Evolutionary conservation across 2,797 vertebrate species (phyloP).

Genomic region (Chromobotia macracanthus): DNA sequence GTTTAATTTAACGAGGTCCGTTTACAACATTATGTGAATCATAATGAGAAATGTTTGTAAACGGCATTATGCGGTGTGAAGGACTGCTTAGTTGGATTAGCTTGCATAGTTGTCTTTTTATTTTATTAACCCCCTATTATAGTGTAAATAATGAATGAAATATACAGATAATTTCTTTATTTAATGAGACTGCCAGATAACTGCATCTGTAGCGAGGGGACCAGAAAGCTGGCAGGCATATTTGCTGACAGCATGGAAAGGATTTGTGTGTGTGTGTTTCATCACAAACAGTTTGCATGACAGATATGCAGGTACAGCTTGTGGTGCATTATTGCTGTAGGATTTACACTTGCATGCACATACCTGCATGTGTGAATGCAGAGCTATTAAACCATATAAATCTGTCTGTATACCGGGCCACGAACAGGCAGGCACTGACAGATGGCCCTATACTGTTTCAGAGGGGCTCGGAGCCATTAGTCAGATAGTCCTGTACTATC

Average conservation of each 20-base stretch:
- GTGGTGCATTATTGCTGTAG: constrained; percentile 4
- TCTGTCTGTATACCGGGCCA: constrained; percentile 25
- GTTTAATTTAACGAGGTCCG: constrained; percentile 1
- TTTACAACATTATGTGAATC: constrained; percentile 4
- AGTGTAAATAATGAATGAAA: not conserved
- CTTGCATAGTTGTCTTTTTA: not conserved
- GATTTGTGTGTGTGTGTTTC: constrained; percentile 10
- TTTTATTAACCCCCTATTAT: constrained; percentile 29
- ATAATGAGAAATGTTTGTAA: constrained; percentile 19
- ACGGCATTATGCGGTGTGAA: not conserved
- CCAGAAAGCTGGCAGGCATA: constrained; percentile 16
- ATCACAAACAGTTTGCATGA: not conserved
- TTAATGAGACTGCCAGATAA: constrained; percentile 6
- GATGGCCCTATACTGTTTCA: constrained; percentile 60
- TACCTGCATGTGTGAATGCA: constrained; percentile 25
- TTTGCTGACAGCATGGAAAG: constrained; percentile 26
- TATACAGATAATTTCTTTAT: not conserved
- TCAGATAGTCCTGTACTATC: constrained; percentile 47
- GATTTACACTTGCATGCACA: constrained; percentile 2
- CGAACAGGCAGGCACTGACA: constrained; percentile 51
- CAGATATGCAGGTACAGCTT: not conserved
- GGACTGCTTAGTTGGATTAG: constrained; percentile 27
- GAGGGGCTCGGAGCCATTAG: constrained; percentile 33
- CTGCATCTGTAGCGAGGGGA: constrained; percentile 22
- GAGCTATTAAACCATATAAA: constrained; percentile 2